These are phyloP conservation scores for Paramisgurnus dabryanus DNA, from an alignment of 2,113 vertebrate genomes.

Conservation along the genomic window DNA sequence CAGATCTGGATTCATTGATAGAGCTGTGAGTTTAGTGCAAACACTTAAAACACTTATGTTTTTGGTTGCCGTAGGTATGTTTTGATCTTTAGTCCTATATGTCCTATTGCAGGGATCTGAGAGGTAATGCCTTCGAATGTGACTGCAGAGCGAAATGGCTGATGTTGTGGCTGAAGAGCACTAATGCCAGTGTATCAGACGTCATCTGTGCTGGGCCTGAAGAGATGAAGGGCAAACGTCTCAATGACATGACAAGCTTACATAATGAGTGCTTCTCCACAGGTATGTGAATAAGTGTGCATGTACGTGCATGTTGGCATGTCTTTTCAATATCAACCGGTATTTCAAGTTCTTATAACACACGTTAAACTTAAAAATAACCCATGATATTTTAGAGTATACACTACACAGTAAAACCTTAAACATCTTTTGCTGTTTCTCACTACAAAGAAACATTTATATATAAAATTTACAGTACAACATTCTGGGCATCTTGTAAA, in stretches of 20 bases:
- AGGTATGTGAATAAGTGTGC: slow-evolving; percentile 72
- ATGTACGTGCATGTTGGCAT: neutral
- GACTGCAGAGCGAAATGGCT: slow-evolving; percentile 98
- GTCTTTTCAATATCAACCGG: neutral
- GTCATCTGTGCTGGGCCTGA: slow-evolving; percentile 88
- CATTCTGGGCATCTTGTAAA: too few relatives aligned
- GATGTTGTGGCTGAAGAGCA: slow-evolving; percentile 94
- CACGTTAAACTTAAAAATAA: too few relatives aligned
- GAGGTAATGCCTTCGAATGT: slow-evolving; percentile 95
- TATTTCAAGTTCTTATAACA: too few relatives aligned
- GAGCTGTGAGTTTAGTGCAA: slow-evolving; percentile 85
- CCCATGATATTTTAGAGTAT: too few relatives aligned
- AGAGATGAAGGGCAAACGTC: slow-evolving; percentile 91
- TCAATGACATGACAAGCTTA: slow-evolving; percentile 90
- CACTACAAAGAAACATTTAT: too few relatives aligned
- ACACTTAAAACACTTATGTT: too few relatives aligned
- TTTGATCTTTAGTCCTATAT: neutral
- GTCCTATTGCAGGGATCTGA: slow-evolving; percentile 81
- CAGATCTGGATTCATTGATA: slow-evolving; percentile 92
- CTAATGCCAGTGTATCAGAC: slow-evolving; percentile 95
- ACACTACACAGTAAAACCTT: too few relatives aligned
- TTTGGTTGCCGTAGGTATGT: neutral
- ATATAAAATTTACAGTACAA: too few relatives aligned
- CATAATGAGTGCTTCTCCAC: slow-evolving; percentile 93
- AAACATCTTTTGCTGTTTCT: too few relatives aligned